Evolutionary conservation across 2,888 invertebrate genomes (phyloP).

Genomic region (Machimus atricapillus): DNA sequence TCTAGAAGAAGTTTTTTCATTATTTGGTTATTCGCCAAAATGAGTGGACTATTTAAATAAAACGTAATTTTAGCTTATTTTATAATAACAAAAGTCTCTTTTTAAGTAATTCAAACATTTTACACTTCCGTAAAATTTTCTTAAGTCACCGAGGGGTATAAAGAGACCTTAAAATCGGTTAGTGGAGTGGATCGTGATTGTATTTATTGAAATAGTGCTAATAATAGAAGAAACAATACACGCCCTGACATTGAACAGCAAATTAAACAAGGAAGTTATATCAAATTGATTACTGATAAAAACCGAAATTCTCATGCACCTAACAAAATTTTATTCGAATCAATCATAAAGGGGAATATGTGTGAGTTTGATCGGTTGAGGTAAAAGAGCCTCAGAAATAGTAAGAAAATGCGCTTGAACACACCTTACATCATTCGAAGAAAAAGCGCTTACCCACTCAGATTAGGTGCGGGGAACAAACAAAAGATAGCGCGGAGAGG

Average conservation of each 20-base stretch:
- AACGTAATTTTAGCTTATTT: neutral
- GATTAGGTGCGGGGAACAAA: conserved; percentile 11
- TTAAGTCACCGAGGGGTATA: neutral
- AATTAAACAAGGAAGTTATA: neutral
- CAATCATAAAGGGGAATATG: neutral
- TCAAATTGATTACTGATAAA: neutral
- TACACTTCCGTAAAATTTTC: neutral
- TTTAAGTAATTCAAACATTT: neutral
- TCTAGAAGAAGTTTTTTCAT: neutral
- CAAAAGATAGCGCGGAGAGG: neutral
- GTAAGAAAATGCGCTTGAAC: neutral
- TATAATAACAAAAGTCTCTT: neutral
- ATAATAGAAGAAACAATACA: neutral
- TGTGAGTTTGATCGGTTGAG: neutral
- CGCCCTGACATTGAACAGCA: neutral
- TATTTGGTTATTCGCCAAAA: neutral
- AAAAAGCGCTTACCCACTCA: neutral
- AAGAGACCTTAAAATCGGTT: neutral
- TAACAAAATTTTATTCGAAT: neutral
- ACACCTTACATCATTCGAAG: conserved; percentile 19
- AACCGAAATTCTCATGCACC: neutral
- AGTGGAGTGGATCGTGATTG: neutral
- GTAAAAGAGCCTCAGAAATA: neutral
- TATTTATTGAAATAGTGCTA: neutral
- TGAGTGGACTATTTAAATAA: neutral